These are phyloP conservation scores for Enteromius viviparus DNA, from an alignment of 2,797 vertebrate genomes.

Conservation along the genomic window DNA sequence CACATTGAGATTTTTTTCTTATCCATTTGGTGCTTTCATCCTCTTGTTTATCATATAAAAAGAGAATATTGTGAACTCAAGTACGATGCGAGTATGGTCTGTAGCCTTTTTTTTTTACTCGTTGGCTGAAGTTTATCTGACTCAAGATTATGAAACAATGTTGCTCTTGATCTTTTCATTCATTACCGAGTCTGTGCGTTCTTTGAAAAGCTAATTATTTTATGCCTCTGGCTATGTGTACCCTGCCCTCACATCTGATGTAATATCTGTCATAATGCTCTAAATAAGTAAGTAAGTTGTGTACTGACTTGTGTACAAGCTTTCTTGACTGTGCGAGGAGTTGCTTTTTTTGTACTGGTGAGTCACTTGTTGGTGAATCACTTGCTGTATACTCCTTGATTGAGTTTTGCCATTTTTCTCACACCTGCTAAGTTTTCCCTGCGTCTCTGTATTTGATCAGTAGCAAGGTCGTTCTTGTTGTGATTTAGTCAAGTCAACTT, in stretches of 20 bases:
- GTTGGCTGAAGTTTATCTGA: conserved; percentile 21
- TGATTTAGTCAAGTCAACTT: not conserved
- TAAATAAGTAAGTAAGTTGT: not conserved
- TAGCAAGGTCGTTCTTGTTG: not conserved
- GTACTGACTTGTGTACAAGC: not conserved
- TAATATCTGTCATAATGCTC: conserved; percentile 20
- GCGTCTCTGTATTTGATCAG: not conserved
- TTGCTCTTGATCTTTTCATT: conserved; percentile 20
- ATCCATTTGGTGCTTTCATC: conserved; percentile 21
- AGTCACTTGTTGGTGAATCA: not conserved
- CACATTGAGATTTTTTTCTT: conserved; percentile 36
- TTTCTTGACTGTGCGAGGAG: not conserved
- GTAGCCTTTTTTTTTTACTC: not conserved
- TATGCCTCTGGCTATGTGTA: conserved; percentile 6
- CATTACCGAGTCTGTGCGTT: conserved; percentile 1
- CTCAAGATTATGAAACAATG: conserved; percentile 23
- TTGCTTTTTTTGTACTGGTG: not conserved
- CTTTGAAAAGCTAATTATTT: conserved; percentile 31
- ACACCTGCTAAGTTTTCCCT: not conserved
- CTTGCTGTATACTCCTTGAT: not conserved
- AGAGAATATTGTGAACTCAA: conserved; percentile 1
- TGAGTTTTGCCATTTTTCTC: not conserved
- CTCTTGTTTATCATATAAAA: not conserved
- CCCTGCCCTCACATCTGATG: conserved; percentile 14
- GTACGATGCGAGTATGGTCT: conserved; percentile 1